A percentile compares a stretch with the other conserved stretches of the same genome.
phyloP scores from a whole-genome alignment of 1,140 invertebrate species.

The roundworm (Caenorhabditis elegans) region DNA sequence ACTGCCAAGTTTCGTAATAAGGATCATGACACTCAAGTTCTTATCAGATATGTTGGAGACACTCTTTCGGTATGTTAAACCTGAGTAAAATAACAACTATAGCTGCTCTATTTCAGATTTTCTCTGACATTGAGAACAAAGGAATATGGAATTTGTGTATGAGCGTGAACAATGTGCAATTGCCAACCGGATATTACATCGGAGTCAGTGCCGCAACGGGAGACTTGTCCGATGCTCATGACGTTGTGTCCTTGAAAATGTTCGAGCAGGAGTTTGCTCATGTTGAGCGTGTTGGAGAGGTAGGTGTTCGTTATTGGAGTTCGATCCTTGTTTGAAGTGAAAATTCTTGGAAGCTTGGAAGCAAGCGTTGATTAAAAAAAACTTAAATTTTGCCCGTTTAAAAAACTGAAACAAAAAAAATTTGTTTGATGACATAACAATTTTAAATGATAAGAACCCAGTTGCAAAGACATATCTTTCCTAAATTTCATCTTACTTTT shows the following conservation, averaged over 20 bases:
- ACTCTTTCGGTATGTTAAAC: slow-evolving; percentile 74
- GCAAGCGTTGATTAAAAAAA: too few relatives aligned
- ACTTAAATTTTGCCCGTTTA: too few relatives aligned
- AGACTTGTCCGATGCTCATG: slow-evolving; percentile 89
- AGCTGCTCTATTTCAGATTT: slow-evolving; percentile 55
- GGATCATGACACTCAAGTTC: slow-evolving; percentile 84
- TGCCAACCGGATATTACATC: slow-evolving; percentile 93
- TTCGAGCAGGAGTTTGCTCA: slow-evolving; percentile 66
- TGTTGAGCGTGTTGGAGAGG: slow-evolving; percentile 56
- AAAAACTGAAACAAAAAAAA: too few relatives aligned
- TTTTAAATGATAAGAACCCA: too few relatives aligned
- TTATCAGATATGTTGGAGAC: slow-evolving; percentile 87
- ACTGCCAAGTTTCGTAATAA: slow-evolving; percentile 86
- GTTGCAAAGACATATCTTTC: too few relatives aligned
- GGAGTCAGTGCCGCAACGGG: slow-evolving; percentile 93
- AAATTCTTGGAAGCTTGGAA: too few relatives aligned
- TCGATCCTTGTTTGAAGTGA: too few relatives aligned
- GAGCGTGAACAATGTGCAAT: slow-evolving; percentile 80
- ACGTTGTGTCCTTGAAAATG: slow-evolving; percentile 79
- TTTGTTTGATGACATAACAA: too few relatives aligned
- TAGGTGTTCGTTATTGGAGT: too few relatives aligned
- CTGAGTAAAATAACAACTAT: background rate
- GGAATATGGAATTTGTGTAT: slow-evolving; percentile 92
- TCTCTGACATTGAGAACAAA: slow-evolving; percentile 75
- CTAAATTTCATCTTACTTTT: too few relatives aligned